These are phyloP conservation scores for Hololepta plana DNA, from an alignment of 2,888 invertebrate genomes.

Conservation along the genomic window DNA sequence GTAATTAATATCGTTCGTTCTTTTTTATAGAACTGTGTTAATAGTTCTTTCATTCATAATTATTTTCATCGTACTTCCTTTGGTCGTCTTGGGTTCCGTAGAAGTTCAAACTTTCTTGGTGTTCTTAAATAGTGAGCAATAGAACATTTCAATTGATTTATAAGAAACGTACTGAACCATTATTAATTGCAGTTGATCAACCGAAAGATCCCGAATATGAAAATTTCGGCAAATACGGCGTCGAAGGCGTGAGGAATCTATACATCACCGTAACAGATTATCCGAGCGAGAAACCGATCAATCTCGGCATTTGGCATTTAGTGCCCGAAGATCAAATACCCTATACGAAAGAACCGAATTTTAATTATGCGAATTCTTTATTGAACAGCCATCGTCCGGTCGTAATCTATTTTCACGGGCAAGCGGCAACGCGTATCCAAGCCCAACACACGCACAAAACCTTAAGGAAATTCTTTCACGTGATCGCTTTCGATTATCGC, in stretches of 20 bases:
- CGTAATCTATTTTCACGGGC: constrained; percentile 23
- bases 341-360: constrained; percentile 24
- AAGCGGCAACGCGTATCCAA: constrained; percentile 19
- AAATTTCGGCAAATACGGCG: constrained; percentile 26
- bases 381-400: constrained; percentile 24
- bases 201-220: constrained; percentile 11
- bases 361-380: constrained; percentile 34
- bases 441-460: constrained; percentile 52
- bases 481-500: constrained; percentile 24
- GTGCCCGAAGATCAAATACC: constrained; percentile 43
- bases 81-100: constrained; percentile 51
- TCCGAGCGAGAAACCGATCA: constrained; percentile 23
- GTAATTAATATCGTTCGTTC: background rate
- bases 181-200: constrained; percentile 12
- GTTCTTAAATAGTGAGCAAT: constrained; percentile 53
- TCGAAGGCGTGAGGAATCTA: constrained; percentile 48
- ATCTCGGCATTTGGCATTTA: constrained; percentile 56
- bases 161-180: too few species aligned
- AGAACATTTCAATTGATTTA: too few species aligned
- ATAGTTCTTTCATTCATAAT: constrained; percentile 29
- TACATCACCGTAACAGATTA: constrained; percentile 29
- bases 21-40: constrained; percentile 9
- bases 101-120: constrained; percentile 44
- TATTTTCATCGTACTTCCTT: constrained; percentile 43
- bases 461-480: constrained; percentile 32